Base-by-base conservation (phyloP, 2,113 vertebrate genomes). In the Coptodon bakossiorum region DNA sequence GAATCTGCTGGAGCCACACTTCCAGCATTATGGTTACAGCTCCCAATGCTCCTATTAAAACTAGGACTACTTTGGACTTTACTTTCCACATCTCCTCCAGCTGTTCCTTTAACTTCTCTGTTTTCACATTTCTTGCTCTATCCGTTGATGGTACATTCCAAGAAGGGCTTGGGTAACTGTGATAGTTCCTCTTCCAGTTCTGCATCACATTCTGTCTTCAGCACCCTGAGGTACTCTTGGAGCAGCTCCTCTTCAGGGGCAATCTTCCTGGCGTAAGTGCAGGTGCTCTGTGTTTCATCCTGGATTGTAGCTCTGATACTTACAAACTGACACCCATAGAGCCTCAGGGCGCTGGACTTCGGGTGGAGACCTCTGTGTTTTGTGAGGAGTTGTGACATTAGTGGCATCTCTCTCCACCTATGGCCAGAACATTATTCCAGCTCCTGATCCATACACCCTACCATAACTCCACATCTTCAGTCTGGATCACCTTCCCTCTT, bases 201-300 rank as follows among this genome's bases (percentile, higher is more conserved):
- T 61, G 27, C 57, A 61, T 31, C 57, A 9, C 8, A 2, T 61
- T 63, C 59, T 63, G 59, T 63, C 59, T 63, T 63, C 9, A 0
- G 59, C 9, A 19, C 3, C 31, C 9, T 34, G 59, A 63, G 31
- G 59, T 9, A 12, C 17, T 63, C 59, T 36, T n/a, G 59, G 31
- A 63, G 9, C 16, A 7, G 59, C 59, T 34, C 29, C 29, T 63
- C 29, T 36, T 63, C 29, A 34, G 29, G 29, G 59, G 2, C 16
- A 19, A 34, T 1, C 29, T 61, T 61, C 29, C 16, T 19, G 57
- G 16, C 0, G 0, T 3, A 19, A 61, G 29, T 0, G 57, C 29
- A 31, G 29, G 19, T 34, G 57, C 0, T 31, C 57, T 0, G 29
- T 61, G 57, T 34, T 34, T 34, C 57, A 34, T 61, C 59, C 59